Conservation (phyloP, 2,888 invertebrate genomes). For the Pristionchus japonicus region DNA sequence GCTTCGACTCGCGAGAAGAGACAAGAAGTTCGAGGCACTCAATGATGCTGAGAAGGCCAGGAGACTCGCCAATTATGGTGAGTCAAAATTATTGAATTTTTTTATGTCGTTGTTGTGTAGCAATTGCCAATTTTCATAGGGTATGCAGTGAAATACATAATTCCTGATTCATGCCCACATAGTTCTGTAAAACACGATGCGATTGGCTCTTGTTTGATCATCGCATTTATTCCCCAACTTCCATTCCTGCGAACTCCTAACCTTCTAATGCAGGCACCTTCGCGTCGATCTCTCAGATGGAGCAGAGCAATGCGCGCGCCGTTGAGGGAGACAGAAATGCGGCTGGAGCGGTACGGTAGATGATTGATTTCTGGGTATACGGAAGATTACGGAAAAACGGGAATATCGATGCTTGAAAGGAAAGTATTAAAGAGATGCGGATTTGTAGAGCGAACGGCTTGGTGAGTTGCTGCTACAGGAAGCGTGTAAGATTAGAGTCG, state of each 20-base stretch:
- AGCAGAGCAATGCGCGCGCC: background rate
- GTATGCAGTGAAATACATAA: no score
- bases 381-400: background rate
- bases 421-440: no score
- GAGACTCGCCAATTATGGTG: constrained; percentile 44
- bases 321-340: background rate
- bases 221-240: no score
- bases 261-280: constrained; percentile 16
- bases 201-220: no score
- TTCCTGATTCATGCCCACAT: no score
- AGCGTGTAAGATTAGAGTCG: no score
- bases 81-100: no score
- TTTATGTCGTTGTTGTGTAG: no score
- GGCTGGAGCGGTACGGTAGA: constrained; percentile 5
- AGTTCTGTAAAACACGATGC: no score
- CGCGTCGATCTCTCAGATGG: constrained; percentile 21
- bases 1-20: constrained; percentile 69
- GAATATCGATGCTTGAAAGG: background rate
- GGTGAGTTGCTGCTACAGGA: background rate
- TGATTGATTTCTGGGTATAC: background rate
- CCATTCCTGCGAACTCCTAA: no score
- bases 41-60: constrained; percentile 16
- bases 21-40: constrained; percentile 48
- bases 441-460: background rate
- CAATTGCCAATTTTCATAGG: no score